Evolutionary conservation across 1,140 invertebrate genomes (phyloP), one percentile per base, ranked within the genome.

Genomic region (Bombus confusus): DNA sequence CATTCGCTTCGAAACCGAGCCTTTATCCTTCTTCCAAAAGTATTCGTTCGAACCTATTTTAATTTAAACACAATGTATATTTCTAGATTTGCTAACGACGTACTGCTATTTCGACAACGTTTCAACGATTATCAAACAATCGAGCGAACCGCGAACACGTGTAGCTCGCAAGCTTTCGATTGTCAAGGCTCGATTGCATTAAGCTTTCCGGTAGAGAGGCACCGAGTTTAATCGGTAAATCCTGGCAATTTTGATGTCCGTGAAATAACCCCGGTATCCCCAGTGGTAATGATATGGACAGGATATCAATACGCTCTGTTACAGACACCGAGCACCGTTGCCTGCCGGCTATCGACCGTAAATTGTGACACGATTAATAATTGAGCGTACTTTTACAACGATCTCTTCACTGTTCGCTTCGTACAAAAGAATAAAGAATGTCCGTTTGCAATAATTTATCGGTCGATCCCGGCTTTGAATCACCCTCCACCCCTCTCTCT

Each of bases 221-320:
- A 18, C 8, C 10, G 31, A 47, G 79, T 80, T 84, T 77, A 85
- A 88, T 87, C 86, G 77, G 28, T 39, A 68, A 73, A 87, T 77
- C 41, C 41, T 41, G 62, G 25, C 57, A 62, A 84, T 87, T 87
- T 84, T 77, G 81, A 84, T 87, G 47, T 43, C 77, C 76, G 15
- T 74, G 39, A 41, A 84, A 79, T 77, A 87, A 80, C 41, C 34
- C 13, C 57, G 34, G 52, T 43, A 73, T 66, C 31, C 75, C 39
- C 72, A 13, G 18, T 62, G 37, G 57, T 80, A 81, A 80, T 85
- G 78, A 81, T 81, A 85, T 64, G 76, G 83, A 81, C 71, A 74
- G 68, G 52, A 39, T 62, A 47, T 80, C 78, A 37, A 74, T 66
- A 57, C 72, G 41, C 28, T 66, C 59, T 81, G 78, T 57, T 75